These are phyloP conservation scores for Psephotus haematonotus DNA, from an alignment of 2,113 vertebrate species.

Conservation along the genomic window DNA sequence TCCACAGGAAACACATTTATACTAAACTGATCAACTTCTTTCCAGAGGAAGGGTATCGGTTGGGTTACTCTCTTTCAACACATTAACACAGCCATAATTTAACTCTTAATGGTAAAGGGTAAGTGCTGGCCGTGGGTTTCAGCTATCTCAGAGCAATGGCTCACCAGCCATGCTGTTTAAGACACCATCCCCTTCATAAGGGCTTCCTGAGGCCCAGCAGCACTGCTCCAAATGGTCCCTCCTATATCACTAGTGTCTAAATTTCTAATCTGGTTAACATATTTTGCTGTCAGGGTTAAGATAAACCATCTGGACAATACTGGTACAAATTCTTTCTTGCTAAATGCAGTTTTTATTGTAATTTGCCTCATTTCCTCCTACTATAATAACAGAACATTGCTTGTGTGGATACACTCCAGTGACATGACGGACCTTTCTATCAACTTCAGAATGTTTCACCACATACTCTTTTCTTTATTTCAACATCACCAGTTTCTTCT, in stretches of 20 bases:
- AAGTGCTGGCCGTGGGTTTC: neutral
- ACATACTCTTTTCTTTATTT: neutral
- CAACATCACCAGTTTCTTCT: neutral
- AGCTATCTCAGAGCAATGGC: neutral
- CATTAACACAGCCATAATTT: neutral
- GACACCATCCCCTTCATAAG: neutral
- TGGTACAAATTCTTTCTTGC: constrained; percentile 1
- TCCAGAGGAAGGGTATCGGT: neutral
- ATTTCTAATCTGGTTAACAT: constrained; percentile 44
- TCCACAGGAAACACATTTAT: neutral
- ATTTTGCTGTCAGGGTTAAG: constrained; percentile 46
- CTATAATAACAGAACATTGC: neutral
- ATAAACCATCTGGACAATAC: constrained; percentile 51
- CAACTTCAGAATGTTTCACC: neutral
- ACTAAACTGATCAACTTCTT: neutral
- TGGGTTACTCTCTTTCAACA: neutral
- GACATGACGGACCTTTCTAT: neutral
- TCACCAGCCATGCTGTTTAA: neutral
- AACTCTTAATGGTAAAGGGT: neutral
- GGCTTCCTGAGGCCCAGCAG: neutral
- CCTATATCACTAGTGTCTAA: neutral
- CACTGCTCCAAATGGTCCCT: neutral
- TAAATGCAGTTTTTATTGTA: constrained; percentile 33
- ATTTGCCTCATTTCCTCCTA: constrained; percentile 49
- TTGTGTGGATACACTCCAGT: neutral